phyloP scores from a whole-genome alignment of 2,797 vertebrate species.

The Pachyuromys duprasi region DNA sequence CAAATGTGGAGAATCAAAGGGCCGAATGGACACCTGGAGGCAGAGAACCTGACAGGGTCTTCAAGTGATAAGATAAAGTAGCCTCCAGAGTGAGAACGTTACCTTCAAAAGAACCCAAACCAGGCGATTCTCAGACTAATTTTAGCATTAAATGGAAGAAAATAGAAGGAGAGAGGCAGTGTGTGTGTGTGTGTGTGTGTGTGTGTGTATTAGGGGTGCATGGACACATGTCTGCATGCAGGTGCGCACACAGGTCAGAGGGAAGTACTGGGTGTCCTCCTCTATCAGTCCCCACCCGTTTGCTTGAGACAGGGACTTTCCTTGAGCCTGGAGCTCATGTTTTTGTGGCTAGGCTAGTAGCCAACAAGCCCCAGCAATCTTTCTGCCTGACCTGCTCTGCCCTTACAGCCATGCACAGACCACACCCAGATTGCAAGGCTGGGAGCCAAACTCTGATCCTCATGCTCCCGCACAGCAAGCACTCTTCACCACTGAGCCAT shows the following conservation, averaged over 20 bases:
- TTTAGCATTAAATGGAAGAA: neutral
- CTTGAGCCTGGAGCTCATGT: neutral
- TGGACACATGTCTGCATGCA: neutral
- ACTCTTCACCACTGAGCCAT: neutral
- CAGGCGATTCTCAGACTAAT: neutral
- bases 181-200: too few species aligned
- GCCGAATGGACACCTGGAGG: neutral
- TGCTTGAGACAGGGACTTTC: neutral
- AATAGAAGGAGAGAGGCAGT: neutral
- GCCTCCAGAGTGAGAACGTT: neutral
- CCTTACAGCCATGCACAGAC: neutral
- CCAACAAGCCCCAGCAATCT: neutral
- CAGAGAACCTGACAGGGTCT: neutral
- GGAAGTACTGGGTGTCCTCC: neutral
- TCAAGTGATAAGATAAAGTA: neutral
- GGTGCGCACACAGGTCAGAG: neutral
- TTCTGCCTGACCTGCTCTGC: neutral
- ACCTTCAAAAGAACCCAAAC: neutral
- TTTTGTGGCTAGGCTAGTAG: neutral
- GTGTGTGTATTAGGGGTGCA: too few species aligned
- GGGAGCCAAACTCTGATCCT: neutral
- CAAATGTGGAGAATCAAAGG: neutral
- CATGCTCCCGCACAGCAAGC: neutral
- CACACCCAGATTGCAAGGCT: neutral
- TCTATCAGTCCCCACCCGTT: too few species aligned